A percentile compares a stretch with the other conserved stretches of the same genome.
Conservation (phyloP, 92 coral and sea anemone species). For the Plumapathes pennacea region DNA sequence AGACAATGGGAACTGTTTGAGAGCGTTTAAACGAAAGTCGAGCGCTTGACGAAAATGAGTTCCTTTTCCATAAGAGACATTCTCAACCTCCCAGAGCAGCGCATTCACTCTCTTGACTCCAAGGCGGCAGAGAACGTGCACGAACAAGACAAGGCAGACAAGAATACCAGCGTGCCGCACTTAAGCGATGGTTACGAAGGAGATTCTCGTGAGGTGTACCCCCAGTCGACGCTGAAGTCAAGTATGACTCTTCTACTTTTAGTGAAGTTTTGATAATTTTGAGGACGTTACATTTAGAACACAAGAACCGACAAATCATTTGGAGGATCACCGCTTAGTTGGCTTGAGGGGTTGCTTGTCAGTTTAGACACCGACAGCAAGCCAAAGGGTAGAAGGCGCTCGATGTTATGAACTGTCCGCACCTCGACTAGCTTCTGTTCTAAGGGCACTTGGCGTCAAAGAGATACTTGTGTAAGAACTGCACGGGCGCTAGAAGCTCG, state of each 20-base stretch:
- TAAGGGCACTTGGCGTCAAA: too few species aligned
- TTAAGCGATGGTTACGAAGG: conserved; percentile 7
- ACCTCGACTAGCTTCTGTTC: too few species aligned
- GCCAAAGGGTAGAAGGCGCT: too few species aligned
- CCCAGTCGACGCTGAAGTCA: conserved; percentile 39
- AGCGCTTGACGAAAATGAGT: conserved; percentile 51
- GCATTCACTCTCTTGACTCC: conserved; percentile 63
- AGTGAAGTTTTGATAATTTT: conserved; percentile 9
- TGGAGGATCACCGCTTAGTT: conserved; percentile 4
- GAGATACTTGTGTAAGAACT: too few species aligned
- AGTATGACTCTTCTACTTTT: conserved; percentile 17
- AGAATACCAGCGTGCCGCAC: not conserved
- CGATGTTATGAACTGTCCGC: too few species aligned
- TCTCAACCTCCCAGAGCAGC: conserved; percentile 83
- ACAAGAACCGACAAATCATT: not conserved
- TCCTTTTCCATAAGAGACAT: conserved; percentile 84
- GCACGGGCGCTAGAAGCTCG: too few species aligned
- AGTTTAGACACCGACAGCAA: too few species aligned
- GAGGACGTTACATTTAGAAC: not conserved
- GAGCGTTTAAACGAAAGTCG: conserved; percentile 66
- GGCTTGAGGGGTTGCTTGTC: conserved; percentile 17
- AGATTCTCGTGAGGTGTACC: too few species aligned
- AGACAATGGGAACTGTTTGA: conserved; percentile 84
- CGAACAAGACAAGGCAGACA: conserved; percentile 9
- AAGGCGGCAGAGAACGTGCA: conserved; percentile 31